phyloP scores from a whole-genome alignment of 2,888 invertebrate genomes.

The Cerastis rubricosa region DNA sequence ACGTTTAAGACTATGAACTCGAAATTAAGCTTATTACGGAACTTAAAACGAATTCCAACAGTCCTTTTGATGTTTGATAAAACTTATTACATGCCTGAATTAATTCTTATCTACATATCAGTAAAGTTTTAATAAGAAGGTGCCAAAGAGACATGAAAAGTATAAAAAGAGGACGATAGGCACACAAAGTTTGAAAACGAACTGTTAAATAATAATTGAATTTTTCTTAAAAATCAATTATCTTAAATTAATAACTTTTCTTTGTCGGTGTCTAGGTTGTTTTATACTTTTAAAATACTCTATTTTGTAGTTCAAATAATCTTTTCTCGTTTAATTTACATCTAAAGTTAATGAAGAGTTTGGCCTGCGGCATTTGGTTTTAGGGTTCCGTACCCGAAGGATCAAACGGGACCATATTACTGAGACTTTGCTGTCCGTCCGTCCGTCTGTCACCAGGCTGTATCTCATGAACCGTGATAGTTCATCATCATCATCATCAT shows the following conservation, averaged over 20 bases:
- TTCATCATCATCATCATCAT: too few relatives aligned
- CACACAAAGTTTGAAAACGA: conserved; percentile 33
- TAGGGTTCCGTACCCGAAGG: too few relatives aligned
- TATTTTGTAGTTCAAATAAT: conserved; percentile 27
- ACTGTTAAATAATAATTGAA: conserved; percentile 44
- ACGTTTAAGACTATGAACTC: not conserved
- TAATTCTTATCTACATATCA: conserved; percentile 42
- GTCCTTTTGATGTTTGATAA: conserved; percentile 21
- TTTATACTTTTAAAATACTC: conserved; percentile 17
- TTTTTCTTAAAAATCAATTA: conserved; percentile 55
- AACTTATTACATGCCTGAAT: conserved; percentile 27
- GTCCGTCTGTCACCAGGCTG: too few relatives aligned
- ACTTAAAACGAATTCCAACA: conserved; percentile 7
- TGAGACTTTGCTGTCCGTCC: too few relatives aligned
- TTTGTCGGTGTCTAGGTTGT: conserved; percentile 34
- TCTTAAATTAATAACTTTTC: conserved; percentile 56
- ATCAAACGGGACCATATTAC: too few relatives aligned
- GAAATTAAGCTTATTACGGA: conserved; percentile 4
- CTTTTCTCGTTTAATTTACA: conserved; percentile 22
- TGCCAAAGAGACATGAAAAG: conserved; percentile 11
- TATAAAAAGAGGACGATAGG: conserved; percentile 21
- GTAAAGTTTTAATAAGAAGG: conserved; percentile 53
- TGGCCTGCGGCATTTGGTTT: not conserved
- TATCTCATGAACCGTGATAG: too few relatives aligned
- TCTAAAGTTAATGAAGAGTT: conserved; percentile 14